Base-by-base conservation (phyloP, 2,888 invertebrate genomes). In the Macaria liturata region DNA sequence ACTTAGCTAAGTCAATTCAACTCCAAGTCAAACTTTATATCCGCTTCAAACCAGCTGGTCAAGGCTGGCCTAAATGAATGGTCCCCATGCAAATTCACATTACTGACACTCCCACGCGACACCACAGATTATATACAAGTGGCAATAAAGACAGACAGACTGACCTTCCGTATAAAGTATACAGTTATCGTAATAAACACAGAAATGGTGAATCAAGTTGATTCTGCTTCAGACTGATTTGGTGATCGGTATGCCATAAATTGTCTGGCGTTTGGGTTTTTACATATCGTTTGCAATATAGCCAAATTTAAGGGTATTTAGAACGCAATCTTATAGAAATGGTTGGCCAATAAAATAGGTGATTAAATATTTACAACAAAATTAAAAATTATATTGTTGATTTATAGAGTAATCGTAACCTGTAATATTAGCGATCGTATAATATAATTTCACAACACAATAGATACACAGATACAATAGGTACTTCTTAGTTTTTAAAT, bases 171-270 rank as follows among this genome's bases (percentile, higher is more conserved):
- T 54, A 50, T 50, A 49, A 9, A 39, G 54, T 31, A 34, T 9
- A 47, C 44, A 30, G 42, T 59, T 47, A 49, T 51, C 9, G 43
- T 46, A 50, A 50, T 50, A 54, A 51, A 51, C n/a, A 46, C 43
- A 34, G 6, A 49, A 37, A 49, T 54, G 46, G 34, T 32, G 34
- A 48, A 44, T 47, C 51, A 44, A 46, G 49, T 46, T 40, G 54
- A 49, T 46, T 49, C 53, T 8, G n/a, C 31, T 40, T 3, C 3
- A 9, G 20, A 58, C 49, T 37, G 4, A 50, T 54, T 54, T 58
- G 49, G 54, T 5, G 9, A 46, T 54, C 20, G 54, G 54, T 31
- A 53, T 58, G 53, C 58, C 42, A 49, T 58, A 52, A 46, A 46
- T 3, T 7, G 9, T 8, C n/a, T 42, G 5, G 39, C 6, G 39